Base-by-base conservation (phyloP, 2,113 vertebrate genomes). In the Cyanoderma ruficeps region DNA sequence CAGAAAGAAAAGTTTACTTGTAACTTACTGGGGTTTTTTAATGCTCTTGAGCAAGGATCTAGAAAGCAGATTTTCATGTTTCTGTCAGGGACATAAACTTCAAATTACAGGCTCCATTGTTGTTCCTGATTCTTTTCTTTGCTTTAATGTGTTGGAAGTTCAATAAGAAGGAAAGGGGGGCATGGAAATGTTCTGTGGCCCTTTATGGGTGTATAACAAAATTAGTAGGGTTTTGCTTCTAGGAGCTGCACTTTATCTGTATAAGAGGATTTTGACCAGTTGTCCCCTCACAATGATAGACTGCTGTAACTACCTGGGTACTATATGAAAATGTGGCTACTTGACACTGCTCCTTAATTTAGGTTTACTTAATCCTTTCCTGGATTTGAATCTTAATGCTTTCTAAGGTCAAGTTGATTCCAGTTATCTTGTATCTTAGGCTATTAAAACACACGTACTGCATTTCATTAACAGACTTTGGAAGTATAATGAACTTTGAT, bases 341-440 rank as follows among this genome's bases (percentile, higher is more conserved):
- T 90, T 90, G 44, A 75, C 11, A 1, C 64, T 57, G 53, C 61
- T 75, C 17, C 74, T 33, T 87, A 72, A 68, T 84, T 87, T 47
- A 68, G 49, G 35, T 63, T 78, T 84, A 50, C 56, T 68, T 87
- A 94, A 85, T 91, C 71, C 79, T 92, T 61, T 87, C 55, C 57
- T 96, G 75, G 31, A 91, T 87, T 96, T 82, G 89, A 91, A 30
- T 71, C 60, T 67, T 75, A 20, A 44, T 81, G 60, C 84, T 81
- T 94, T 64, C 68, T 82, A 46, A 93, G 77, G 56, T 95, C 76
- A 89, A 52, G 68, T 78, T 89, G 39, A 81, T 89, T 93, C 47
- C 56, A 59, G 28, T 71, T 78, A 60, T 87, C 80, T 90, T 74
- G 39, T 92, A 60, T 91, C 57, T 71, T 68, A 61, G 69, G 27